A percentile compares a stretch with the other conserved stretches of the same genome.
These are phyloP conservation scores for Arrhamphus sclerolepis DNA, from an alignment of 2,797 vertebrate species.

Conservation along the genomic window DNA sequence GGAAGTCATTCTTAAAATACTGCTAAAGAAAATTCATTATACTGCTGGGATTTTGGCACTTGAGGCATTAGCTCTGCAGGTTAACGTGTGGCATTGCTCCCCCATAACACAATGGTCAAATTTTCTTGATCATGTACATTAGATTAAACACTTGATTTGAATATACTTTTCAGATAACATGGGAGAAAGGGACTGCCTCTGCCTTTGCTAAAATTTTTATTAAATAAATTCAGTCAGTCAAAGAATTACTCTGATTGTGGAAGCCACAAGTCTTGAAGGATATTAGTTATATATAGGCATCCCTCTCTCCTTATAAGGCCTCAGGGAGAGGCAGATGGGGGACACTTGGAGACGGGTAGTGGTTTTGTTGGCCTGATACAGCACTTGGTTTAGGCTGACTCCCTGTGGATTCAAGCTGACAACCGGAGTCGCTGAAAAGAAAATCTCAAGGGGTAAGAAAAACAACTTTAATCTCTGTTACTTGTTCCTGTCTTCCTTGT, in stretches of 20 bases:
- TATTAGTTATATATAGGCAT: constrained; percentile 80
- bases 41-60: constrained; percentile 1
- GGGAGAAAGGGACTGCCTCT: constrained; percentile 3
- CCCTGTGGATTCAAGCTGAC: constrained; percentile 78
- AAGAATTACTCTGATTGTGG: constrained; percentile 47
- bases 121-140: constrained; percentile 11
- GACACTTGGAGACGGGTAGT: constrained; percentile 61
- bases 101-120: neutral
- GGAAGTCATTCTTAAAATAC: neutral
- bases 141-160: constrained; percentile 7
- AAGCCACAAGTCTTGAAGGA: constrained; percentile 66
- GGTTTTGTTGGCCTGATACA: constrained; percentile 67
- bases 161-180: neutral
- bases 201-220: constrained; percentile 16
- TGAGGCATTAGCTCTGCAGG: constrained; percentile 2
- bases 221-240: constrained; percentile 40
- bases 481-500: neutral
- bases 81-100: neutral
- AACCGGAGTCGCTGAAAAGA: constrained; percentile 69
- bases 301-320: constrained; percentile 77
- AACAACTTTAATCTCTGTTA: constrained; percentile 23
- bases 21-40: neutral
- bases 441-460: constrained; percentile 75
- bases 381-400: constrained; percentile 77
- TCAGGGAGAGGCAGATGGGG: constrained; percentile 67